phyloP scores from a whole-genome alignment of 2,113 vertebrate genomes.

The Elanus axillaris region DNA sequence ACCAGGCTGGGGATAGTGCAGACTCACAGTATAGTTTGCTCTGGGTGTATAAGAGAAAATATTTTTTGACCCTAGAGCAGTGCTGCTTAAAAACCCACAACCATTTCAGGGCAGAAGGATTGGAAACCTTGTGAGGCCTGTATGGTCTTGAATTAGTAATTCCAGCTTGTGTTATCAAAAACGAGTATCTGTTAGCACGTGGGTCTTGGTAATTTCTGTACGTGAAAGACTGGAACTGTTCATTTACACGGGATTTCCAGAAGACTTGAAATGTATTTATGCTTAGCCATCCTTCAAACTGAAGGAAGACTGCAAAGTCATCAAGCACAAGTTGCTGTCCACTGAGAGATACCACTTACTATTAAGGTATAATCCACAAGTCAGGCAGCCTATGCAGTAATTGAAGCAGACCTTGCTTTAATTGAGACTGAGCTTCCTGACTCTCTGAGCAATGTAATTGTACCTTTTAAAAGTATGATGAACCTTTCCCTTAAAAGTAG shows the following conservation, averaged over 20 bases:
- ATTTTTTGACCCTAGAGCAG: too few species aligned
- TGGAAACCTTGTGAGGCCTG: not conserved
- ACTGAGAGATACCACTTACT: not conserved
- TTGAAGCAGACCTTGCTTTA: not conserved
- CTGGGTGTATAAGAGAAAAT: rapidly evolving
- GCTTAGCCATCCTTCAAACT: not conserved
- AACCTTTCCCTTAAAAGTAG: not conserved
- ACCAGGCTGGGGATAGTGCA: rapidly evolving
- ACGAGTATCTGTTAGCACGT: not conserved
- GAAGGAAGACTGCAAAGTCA: not conserved
- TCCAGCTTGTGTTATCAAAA: not conserved
- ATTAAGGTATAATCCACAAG: not conserved
- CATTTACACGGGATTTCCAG: rapidly evolving
- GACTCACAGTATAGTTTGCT: not conserved
- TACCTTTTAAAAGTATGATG: not conserved
- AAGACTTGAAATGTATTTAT: rapidly evolving
- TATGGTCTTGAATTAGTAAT: not conserved
- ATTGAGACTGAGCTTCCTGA: not conserved
- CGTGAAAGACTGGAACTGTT: rapidly evolving
- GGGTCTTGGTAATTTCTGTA: not conserved
- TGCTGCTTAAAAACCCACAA: not conserved
- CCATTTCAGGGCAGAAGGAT: rapidly evolving
- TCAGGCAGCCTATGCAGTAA: not conserved
- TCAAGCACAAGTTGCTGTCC: not conserved
- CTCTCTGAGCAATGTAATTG: not conserved